These are phyloP conservation scores for Petromus typicus DNA, from an alignment of 2,113 vertebrate genomes.

Conservation along the genomic window DNA sequence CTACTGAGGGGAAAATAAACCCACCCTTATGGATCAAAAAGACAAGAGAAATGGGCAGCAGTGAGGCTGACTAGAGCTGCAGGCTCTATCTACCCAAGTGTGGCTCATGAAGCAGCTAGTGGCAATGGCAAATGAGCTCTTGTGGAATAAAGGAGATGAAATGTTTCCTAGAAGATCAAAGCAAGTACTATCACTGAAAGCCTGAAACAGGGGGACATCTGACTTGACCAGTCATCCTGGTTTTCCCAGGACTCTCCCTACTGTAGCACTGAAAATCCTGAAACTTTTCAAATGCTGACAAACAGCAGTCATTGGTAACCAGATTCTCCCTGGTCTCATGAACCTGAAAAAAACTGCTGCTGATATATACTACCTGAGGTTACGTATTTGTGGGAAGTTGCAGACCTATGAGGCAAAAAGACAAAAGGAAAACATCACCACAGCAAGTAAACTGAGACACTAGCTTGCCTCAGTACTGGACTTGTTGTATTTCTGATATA, in stretches of 20 bases:
- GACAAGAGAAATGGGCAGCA: slow-evolving; percentile 29
- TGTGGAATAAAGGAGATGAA: background rate
- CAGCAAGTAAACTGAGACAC: slow-evolving; percentile 39
- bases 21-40: slow-evolving; percentile 24
- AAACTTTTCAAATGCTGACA: background rate
- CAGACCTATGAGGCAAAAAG: slow-evolving; percentile 23
- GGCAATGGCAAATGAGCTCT: background rate
- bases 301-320: background rate
- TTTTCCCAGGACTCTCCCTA: background rate
- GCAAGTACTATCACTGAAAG: background rate
- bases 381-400: background rate
- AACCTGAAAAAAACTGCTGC: background rate
- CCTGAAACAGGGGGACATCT: background rate
- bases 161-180: background rate
- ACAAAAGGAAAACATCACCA: slow-evolving; percentile 13
- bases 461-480: background rate
- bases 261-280: background rate
- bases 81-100: background rate
- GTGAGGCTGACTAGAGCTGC: background rate
- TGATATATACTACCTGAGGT: background rate
- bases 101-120: background rate
- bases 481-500: background rate
- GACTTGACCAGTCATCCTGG: background rate
- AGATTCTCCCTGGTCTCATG: background rate
- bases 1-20: slow-evolving; percentile 6